Evolutionary conservation across 2,113 vertebrate genomes (phyloP), one percentile per base, ranked within the genome.

Genomic region (Anguilla japonica): DNA sequence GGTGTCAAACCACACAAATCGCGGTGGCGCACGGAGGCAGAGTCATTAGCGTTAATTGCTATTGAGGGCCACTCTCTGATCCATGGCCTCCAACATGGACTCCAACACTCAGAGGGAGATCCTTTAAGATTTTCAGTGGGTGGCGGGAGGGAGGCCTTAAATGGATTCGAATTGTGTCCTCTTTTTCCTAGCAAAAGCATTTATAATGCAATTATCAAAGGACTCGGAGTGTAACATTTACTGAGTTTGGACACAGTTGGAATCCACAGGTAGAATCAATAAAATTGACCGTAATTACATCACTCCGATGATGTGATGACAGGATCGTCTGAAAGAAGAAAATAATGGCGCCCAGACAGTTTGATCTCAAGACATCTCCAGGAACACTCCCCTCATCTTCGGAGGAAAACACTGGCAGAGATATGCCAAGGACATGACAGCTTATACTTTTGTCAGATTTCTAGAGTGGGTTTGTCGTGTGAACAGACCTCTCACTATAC

Each of bases 21-120:
- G 56, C 34, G 22, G 14, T 50, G 29, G 34, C 90, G 92, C 91
- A 91, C 87, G 75, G 88, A 89, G 89, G 90, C 9, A 79, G 91
- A 94, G 94, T 95, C 94, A 91, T 95, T 93, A 91, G 91, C 86
- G 89, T 89, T 94, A 92, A 91, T 89, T 90, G 91, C 91, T 39
- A 89, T 80, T 67, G 90, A 90, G 91, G 86, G 90, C 89, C 91
- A 87, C 89, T 82, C 88, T 90, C 87, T 95, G 94, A 95, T 91
- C 95, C 93, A 94, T 79, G 85, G 89, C 86, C 89, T 75, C 71
- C 71, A 75, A 34, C n/a, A 34, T n/a, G 11, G 26, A n/a, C 71
- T 29, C 71, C 71, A 75, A 75, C 71, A 75, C 29, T 75, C 71
- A n/a, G 26, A 75, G 7, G n/a, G 71, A 75, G 71, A 75, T 34